phyloP scores from a whole-genome alignment of 1,140 invertebrate genomes.

The Glomeris maerens region DNA sequence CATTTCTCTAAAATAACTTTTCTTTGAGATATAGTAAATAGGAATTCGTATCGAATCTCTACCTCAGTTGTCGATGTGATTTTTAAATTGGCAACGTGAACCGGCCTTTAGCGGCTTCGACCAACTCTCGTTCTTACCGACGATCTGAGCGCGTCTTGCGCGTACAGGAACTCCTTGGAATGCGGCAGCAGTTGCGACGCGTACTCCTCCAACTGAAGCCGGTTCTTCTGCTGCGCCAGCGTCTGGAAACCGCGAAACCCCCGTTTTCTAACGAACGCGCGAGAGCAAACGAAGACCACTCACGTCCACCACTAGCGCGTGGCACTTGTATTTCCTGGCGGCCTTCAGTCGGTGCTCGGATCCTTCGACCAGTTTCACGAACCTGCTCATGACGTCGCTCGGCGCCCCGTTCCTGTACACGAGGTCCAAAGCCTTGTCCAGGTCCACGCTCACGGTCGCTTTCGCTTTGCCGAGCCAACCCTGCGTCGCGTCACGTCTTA shows the following conservation, averaged over 20 bases:
- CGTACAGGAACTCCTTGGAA: not conserved
- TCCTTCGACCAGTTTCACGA: not conserved
- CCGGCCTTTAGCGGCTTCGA: too few relatives aligned
- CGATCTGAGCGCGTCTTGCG: not conserved
- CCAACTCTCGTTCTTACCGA: not conserved
- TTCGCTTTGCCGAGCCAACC: too few relatives aligned
- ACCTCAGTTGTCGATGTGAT: too few relatives aligned
- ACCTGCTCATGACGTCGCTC: too few relatives aligned
- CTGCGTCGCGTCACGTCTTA: too few relatives aligned
- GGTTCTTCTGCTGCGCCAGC: not conserved
- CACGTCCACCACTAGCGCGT: not conserved
- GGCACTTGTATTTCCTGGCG: slow-evolving; percentile 1
- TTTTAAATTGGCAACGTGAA: too few relatives aligned
- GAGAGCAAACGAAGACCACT: not conserved
- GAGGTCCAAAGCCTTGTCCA: too few relatives aligned
- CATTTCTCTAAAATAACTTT: too few relatives aligned
- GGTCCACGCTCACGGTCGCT: too few relatives aligned
- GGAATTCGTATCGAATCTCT: too few relatives aligned
- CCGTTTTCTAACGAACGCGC: not conserved
- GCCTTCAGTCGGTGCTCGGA: not conserved
- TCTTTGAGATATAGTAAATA: too few relatives aligned
- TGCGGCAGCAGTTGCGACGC: not conserved
- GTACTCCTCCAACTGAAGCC: not conserved
- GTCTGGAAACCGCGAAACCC: not conserved
- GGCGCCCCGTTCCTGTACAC: too few relatives aligned